phyloP scores from a whole-genome alignment of 2,797 vertebrate genomes.

The Geotrypetes seraphini region DNA sequence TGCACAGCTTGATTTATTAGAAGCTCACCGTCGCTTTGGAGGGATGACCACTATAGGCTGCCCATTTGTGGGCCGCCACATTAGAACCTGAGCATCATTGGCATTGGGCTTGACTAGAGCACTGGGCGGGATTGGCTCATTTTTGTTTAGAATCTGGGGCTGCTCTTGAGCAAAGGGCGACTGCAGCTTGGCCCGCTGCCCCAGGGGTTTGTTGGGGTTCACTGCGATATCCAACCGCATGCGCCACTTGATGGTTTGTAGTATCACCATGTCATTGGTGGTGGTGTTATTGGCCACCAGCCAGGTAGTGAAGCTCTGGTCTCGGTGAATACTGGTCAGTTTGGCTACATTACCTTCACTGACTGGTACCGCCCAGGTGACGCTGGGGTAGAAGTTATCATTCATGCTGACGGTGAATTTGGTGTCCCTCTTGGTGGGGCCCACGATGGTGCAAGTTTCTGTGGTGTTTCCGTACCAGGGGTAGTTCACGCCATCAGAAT shows the following conservation, averaged over 20 bases:
- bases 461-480: slow-evolving; percentile 98
- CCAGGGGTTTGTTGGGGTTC: slow-evolving; percentile 73
- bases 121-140: slow-evolving; percentile 81
- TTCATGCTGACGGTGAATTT: slow-evolving; percentile 95
- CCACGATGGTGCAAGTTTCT: slow-evolving; percentile 84
- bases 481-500: slow-evolving; percentile 94
- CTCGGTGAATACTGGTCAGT: slow-evolving; percentile 82
- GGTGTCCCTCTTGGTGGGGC: slow-evolving; percentile 85
- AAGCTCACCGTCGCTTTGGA: slow-evolving; percentile 70
- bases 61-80: slow-evolving; percentile 91
- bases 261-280: slow-evolving; percentile 72
- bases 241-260: slow-evolving; percentile 91
- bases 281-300: slow-evolving; percentile 86
- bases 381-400: slow-evolving; percentile 97
- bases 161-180: slow-evolving; percentile 83
- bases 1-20: too few relatives aligned
- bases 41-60: slow-evolving; percentile 86
- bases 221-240: slow-evolving; percentile 89
- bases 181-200: slow-evolving; percentile 72
- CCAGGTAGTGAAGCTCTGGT: slow-evolving; percentile 97
- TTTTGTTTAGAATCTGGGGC: slow-evolving; percentile 80
- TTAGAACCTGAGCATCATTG: slow-evolving; percentile 96
- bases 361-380: slow-evolving; percentile 94
- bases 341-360: slow-evolving; percentile 84
- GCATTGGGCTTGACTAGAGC: slow-evolving; percentile 96